Conservation (phyloP, 2,888 invertebrate species). For the Pristionchus entomophagus region DNA sequence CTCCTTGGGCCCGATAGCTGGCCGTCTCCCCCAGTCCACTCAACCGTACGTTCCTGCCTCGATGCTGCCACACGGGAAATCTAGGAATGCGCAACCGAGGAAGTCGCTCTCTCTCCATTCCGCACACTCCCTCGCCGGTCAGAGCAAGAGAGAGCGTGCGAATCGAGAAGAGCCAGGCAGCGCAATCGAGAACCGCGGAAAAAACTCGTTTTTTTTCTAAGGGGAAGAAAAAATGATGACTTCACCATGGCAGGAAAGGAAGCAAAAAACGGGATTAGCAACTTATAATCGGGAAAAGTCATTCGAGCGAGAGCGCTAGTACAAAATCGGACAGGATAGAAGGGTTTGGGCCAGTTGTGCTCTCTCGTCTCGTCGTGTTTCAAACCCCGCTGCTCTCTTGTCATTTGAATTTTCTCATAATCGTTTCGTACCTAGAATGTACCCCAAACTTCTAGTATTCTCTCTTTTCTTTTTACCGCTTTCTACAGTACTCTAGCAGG, state of each 20-base stretch:
- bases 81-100: not conserved
- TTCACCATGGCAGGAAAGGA: not conserved
- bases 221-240: constrained; percentile 16
- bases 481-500: not conserved
- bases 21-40: no score
- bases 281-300: constrained; percentile 5
- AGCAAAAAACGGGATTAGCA: constrained; percentile 5
- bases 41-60: no score
- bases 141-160: no score
- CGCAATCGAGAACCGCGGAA: not conserved
- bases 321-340: constrained; percentile 13
- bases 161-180: no score
- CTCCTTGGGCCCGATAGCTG: no score
- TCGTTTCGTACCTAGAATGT: no score
- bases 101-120: no score
- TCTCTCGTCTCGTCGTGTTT: not conserved
- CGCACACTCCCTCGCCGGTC: no score
- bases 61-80: no score
- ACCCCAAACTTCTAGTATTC: no score
- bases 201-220: not conserved
- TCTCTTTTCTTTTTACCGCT: not conserved
- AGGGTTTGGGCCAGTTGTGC: not conserved
- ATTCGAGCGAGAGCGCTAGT: not conserved
- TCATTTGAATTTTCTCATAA: no score
- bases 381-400: not conserved